Base-by-base conservation (phyloP, 2,113 vertebrate genomes). In the Chionodraco myersi region DNA sequence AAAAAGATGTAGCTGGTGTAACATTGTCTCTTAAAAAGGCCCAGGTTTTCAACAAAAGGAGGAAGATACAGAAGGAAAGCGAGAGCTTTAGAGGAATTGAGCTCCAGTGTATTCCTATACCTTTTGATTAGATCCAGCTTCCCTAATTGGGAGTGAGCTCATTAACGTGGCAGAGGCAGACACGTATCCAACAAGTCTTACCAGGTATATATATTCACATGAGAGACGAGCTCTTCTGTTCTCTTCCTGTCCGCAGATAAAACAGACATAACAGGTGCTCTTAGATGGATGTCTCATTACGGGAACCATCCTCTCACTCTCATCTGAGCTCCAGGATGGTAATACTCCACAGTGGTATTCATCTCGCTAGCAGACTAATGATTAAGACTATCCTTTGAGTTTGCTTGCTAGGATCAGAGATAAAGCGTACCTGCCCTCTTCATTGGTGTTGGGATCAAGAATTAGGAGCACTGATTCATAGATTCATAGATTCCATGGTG, bases 261-360 rank as follows among this genome's bases (percentile, higher is more conserved):
- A 92, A 76, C 49, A 54, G 77, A 80, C 64, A 78, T 80, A 91
- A 89, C 82, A 86, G 84, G 83, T 80, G 68, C 86, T 44, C 71
- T 92, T 82, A 86, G 76, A 91, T 68, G 71, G 80, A 52, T 14
- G 57, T 60, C 83, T 89, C 87, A 85, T 92, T 91, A 89, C 2
- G 0, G 75, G 60, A 87, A 72, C 44, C 49, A 66, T 87, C 57
- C 79, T 80, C 45, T 87, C 64, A 15, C 80, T 88, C 72, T 83
- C 78, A 87, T 87, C 75, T 68, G 41, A 69, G 75, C 79, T 88
- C 77, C 71, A 72, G 66, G 66, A 82, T 16, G 49, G 70, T 80
- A 86, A 83, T 82, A 49, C 75, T 75, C 80, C 57, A 59, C 65
- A 78, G 72, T 44, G 13, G 49, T 58, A 78, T 79, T 84, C 82